A percentile compares a stretch with the other conserved stretches of the same genome.
Evolutionary conservation across 2,797 vertebrate genomes (phyloP).

Genomic region (Hapalemur alaotrensis): DNA sequence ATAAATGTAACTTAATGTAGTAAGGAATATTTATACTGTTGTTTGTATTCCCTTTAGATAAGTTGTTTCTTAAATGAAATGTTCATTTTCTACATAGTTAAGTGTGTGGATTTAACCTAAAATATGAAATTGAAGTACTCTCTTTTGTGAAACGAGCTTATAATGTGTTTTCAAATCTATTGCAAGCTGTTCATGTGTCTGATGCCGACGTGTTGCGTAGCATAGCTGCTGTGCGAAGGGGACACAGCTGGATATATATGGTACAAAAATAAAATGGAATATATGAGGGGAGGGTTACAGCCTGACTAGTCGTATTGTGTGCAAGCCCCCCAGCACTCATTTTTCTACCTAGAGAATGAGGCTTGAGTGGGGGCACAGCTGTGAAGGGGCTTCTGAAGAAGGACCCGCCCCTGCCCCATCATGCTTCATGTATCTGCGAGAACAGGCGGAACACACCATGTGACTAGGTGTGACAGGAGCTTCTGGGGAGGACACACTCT

Average conservation of each 20-base stretch:
- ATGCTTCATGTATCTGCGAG: not conserved
- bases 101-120: not conserved
- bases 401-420: too few relatives aligned
- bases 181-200: not conserved
- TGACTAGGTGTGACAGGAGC: not conserved
- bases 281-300: not conserved
- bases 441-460: not conserved
- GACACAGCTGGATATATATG: not conserved
- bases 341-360: not conserved
- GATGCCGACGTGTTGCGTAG: not conserved
- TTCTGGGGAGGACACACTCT: not conserved
- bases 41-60: not conserved
- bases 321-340: too few relatives aligned
- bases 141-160: not conserved
- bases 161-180: not conserved
- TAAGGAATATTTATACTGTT: not conserved
- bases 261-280: not conserved
- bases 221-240: not conserved
- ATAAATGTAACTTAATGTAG: not conserved
- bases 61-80: conserved; percentile 33
- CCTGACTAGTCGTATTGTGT: not conserved
- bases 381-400: not conserved
- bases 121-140: not conserved
- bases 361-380: not conserved
- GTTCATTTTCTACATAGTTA: not conserved